Percentiles rank a stretch among this genome's conserved stretches.
Conservation (phyloP, 2,113 vertebrate species). For the Cyanoramphus novaezelandiae region DNA sequence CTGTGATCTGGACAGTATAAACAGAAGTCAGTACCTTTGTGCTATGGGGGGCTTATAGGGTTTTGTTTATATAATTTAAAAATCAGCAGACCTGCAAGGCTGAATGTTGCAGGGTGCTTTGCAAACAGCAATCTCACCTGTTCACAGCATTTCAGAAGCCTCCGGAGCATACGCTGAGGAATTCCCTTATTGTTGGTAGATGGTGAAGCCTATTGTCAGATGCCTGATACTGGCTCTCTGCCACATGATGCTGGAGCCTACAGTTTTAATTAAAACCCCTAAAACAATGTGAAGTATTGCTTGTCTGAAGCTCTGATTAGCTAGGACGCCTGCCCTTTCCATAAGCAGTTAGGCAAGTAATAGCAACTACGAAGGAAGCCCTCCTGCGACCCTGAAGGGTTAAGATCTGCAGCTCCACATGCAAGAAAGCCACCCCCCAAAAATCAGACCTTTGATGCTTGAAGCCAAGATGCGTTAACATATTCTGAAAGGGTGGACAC, state of each 20-base stretch:
- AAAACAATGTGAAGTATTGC: constrained; percentile 41
- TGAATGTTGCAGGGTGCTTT: constrained; percentile 40
- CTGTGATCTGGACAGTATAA: constrained; percentile 51
- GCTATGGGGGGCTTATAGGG: not conserved
- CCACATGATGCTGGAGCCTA: not conserved
- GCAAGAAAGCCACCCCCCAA: not conserved
- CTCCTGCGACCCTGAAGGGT: not conserved
- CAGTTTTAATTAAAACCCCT: constrained; percentile 35
- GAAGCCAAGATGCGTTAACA: not conserved
- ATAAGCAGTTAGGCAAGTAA: not conserved
- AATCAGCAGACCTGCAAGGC: constrained; percentile 39
- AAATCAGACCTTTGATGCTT: not conserved
- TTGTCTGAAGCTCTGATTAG: constrained; percentile 30
- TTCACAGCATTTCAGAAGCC: not conserved
- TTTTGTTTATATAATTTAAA: constrained; percentile 44
- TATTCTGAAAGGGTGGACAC: not conserved
- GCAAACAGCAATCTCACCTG: not conserved
- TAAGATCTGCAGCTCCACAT: not conserved
- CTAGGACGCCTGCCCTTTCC: not conserved
- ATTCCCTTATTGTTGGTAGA: constrained; percentile 33
- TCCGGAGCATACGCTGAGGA: not conserved
- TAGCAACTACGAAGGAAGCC: not conserved
- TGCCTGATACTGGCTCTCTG: constrained; percentile 24
- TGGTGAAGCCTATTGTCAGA: constrained; percentile 24
- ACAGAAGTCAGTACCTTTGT: constrained; percentile 16